phyloP scores from a whole-genome alignment of 2,113 vertebrate genomes.

The Edolisoma coerulescens region DNA sequence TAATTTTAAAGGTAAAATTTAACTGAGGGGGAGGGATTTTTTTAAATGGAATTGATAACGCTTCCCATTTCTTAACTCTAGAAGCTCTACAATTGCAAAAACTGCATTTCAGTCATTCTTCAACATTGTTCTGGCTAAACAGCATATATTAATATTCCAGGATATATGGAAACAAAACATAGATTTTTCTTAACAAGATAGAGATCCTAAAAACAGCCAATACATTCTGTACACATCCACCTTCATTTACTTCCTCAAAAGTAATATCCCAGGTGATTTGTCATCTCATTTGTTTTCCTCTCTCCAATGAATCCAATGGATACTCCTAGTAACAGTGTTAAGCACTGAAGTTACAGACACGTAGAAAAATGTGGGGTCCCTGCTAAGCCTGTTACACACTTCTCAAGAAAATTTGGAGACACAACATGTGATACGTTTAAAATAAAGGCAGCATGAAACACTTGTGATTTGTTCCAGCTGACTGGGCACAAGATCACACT shows the following conservation, averaged over 20 bases:
- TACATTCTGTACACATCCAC: neutral
- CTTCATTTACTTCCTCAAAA: neutral
- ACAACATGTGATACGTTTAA: accelerated
- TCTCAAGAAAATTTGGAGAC: neutral
- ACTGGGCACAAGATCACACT: neutral
- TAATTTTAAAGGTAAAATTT: neutral
- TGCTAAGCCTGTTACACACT: neutral
- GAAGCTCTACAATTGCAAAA: neutral
- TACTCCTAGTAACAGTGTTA: neutral
- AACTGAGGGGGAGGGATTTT: accelerated
- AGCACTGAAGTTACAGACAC: neutral
- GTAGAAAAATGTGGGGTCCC: neutral
- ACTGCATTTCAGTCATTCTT: neutral
- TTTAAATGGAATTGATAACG: neutral
- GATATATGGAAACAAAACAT: neutral
- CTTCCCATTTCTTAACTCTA: neutral
- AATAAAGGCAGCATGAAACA: neutral
- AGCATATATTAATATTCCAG: neutral
- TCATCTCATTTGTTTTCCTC: neutral
- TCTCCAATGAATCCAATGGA: neutral
- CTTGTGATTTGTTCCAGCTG: neutral
- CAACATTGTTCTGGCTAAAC: neutral
- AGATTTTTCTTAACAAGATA: neutral
- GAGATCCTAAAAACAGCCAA: neutral
- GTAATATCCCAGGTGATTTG: neutral